phyloP scores from a whole-genome alignment of 23 tunicate genomes.

The Halocynthia roretzi region DNA sequence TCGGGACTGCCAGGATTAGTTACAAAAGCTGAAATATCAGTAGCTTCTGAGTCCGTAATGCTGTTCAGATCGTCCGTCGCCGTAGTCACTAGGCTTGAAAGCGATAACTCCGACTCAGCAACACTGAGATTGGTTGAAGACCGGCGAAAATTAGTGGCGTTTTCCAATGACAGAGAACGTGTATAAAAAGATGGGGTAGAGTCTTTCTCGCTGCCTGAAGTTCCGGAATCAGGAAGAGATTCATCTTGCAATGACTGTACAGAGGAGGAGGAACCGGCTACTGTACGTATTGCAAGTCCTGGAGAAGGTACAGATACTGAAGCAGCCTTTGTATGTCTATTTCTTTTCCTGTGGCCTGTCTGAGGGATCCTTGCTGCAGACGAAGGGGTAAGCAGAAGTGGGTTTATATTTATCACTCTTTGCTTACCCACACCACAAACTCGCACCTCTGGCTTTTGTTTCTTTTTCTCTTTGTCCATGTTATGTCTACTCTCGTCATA shows the following conservation, averaged over 20 bases:
- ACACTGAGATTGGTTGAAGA: not conserved
- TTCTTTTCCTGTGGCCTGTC: not conserved
- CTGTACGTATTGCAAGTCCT: not conserved
- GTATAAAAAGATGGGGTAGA: not conserved
- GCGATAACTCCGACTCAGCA: slow-evolving; percentile 3
- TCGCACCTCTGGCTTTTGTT: not conserved
- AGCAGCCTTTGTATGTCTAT: not conserved
- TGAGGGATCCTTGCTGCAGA: slow-evolving; percentile 12
- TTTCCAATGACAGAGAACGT: not conserved
- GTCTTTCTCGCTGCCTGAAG: not conserved
- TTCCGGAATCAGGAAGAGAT: not conserved
- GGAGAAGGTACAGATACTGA: no score
- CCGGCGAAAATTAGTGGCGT: not conserved
- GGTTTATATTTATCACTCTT: slow-evolving; percentile 22
- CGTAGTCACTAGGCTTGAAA: not conserved
- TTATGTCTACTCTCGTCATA: no score
- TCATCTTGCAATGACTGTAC: not conserved
- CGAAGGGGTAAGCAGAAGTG: slow-evolving; percentile 11
- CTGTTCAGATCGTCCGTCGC: not conserved
- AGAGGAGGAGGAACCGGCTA: not conserved
- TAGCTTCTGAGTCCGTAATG: slow-evolving; percentile 16
- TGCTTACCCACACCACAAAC: slow-evolving; percentile 19
- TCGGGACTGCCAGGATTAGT: no score
- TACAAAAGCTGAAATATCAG: slow-evolving; percentile 2
- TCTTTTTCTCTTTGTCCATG: no score